Evolutionary conservation across 2,888 invertebrate species (phyloP).

Genomic region (Pocota personata): DNA sequence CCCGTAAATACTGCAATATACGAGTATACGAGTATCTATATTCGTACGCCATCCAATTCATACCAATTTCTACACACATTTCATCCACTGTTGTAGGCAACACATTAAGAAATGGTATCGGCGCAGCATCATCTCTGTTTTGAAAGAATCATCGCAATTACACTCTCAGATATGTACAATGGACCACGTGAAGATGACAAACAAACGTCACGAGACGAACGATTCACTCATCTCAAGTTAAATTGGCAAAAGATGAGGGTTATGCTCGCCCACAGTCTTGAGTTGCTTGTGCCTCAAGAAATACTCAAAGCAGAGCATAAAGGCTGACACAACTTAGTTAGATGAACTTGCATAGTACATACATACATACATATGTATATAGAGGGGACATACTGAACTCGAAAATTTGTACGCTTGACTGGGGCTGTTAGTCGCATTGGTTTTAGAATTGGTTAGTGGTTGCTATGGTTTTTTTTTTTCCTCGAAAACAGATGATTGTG

Average conservation of each 20-base stretch:
- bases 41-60: not conserved
- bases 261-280: constrained; percentile 11
- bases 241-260: constrained; percentile 61
- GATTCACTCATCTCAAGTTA: constrained; percentile 16
- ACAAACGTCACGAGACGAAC: not conserved
- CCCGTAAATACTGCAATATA: too few relatives aligned
- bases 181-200: constrained; percentile 10
- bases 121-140: constrained; percentile 11
- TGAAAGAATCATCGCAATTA: not conserved
- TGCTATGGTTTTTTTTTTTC: not conserved
- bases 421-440: not conserved
- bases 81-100: not conserved
- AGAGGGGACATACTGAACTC: not conserved
- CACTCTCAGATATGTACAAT: not conserved
- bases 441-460: constrained; percentile 11
- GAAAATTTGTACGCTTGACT: not conserved
- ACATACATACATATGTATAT: too few relatives aligned
- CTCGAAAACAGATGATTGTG: not conserved
- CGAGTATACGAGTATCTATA: too few relatives aligned
- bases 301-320: not conserved
- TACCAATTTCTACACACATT: not conserved
- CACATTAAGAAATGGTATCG: not conserved
- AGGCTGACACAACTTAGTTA: not conserved
- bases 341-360: not conserved
- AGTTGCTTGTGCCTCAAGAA: not conserved